Percentiles rank a stretch among this genome's conserved stretches.
These are phyloP conservation scores for Myotis vivesi DNA, from an alignment of 2,797 vertebrate genomes.

Conservation along the genomic window DNA sequence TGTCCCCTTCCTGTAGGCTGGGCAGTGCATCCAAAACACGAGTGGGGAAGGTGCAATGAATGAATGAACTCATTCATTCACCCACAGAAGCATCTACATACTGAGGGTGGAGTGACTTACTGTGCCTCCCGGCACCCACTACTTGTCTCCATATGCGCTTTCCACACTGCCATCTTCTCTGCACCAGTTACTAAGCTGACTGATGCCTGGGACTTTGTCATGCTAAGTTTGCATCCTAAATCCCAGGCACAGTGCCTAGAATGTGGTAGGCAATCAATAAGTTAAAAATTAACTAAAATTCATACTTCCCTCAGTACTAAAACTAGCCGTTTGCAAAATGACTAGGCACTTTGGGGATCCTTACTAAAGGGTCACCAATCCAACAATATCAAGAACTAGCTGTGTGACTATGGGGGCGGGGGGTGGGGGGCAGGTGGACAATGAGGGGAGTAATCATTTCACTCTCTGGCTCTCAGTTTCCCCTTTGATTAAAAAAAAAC, in stretches of 20 bases:
- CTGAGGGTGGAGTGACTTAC: not conserved
- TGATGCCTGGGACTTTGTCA: not conserved
- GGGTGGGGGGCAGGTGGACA: rapidly evolving
- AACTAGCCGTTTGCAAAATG: not conserved
- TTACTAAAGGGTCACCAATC: not conserved
- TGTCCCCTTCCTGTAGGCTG: not conserved
- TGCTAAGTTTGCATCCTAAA: not conserved
- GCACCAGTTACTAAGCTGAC: not conserved
- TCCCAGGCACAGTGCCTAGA: not conserved
- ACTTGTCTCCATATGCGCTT: not conserved
- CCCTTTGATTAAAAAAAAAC: not conserved
- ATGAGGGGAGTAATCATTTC: not conserved
- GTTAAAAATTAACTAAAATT: not conserved
- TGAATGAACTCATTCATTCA: not conserved
- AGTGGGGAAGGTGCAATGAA: not conserved
- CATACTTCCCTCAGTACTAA: not conserved
- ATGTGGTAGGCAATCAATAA: not conserved
- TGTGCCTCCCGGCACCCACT: not conserved
- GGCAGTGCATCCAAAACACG: not conserved
- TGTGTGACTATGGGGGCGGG: not conserved
- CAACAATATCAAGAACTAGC: not conserved
- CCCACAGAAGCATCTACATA: not conserved
- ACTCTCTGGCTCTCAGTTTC: not conserved
- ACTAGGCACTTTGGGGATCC: not conserved
- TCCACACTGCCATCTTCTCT: not conserved